These are phyloP conservation scores for Lobophora halterata DNA, from an alignment of 2,888 invertebrate species.

Conservation along the genomic window DNA sequence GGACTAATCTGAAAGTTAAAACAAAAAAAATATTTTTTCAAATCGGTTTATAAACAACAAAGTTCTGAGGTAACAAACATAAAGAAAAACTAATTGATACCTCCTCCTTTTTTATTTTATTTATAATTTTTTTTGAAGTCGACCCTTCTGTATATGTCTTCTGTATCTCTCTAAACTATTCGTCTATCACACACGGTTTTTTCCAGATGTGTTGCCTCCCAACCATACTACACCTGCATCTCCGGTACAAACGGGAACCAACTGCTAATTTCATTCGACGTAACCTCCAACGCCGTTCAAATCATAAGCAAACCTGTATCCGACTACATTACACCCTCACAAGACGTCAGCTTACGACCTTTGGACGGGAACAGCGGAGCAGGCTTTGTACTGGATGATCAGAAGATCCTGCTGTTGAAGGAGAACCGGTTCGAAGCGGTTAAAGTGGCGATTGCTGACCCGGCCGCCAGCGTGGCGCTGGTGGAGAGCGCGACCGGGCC, in stretches of 20 bases:
- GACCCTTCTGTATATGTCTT: too few relatives aligned
- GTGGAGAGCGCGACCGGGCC: slow-evolving; percentile 54
- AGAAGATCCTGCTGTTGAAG: slow-evolving; percentile 58
- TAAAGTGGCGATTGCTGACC: slow-evolving; percentile 44
- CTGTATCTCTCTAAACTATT: too few relatives aligned
- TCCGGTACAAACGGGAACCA: slow-evolving; percentile 69
- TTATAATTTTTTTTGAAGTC: too few relatives aligned
- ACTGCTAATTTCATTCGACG: slow-evolving; percentile 82
- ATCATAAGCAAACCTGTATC: slow-evolving; percentile 71
- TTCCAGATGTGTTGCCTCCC: slow-evolving; percentile 82
- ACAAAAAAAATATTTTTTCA: too few relatives aligned
- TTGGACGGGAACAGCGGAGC: slow-evolving; percentile 59
- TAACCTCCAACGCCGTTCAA: slow-evolving; percentile 76
- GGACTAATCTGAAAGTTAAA: too few relatives aligned
- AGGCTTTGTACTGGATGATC: slow-evolving; percentile 63
- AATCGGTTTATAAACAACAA: too few relatives aligned
- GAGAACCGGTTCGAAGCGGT: slow-evolving; percentile 53
- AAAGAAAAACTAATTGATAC: too few relatives aligned
- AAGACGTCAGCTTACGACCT: slow-evolving; percentile 45
- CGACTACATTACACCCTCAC: slow-evolving; percentile 41
- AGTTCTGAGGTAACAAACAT: too few relatives aligned
- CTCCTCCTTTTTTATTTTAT: too few relatives aligned
- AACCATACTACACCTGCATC: slow-evolving; percentile 84
- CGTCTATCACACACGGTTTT: too few relatives aligned
- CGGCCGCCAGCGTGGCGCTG: slow-evolving; percentile 54